Conservation (phyloP, 2,888 invertebrate genomes). For the Ypsolopha scabrella region DNA sequence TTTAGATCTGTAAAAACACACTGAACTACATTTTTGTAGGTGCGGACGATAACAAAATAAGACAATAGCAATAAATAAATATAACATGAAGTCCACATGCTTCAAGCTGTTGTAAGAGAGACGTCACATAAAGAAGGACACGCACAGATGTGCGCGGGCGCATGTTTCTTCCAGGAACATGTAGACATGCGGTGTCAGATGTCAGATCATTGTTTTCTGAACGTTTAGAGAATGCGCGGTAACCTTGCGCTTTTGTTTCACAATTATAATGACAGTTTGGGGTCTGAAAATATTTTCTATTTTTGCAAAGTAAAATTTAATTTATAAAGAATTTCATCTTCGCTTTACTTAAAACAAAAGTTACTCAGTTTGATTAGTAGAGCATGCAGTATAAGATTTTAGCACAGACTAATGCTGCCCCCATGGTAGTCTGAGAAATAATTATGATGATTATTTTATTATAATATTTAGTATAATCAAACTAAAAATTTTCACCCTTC, state of each 20-base stretch:
- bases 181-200: conserved; percentile 5
- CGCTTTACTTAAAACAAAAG: no score
- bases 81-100: not conserved
- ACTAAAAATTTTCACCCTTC: no score
- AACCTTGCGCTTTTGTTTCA: not conserved
- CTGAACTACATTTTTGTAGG: not conserved
- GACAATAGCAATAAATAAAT: not conserved
- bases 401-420: no score
- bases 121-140: not conserved
- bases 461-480: no score
- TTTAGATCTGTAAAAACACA: not conserved
- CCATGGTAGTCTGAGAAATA: no score
- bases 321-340: no score
- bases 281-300: no score
- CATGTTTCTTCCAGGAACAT: not conserved
- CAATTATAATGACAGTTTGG: not conserved
- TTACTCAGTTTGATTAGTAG: no score
- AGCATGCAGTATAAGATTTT: no score
- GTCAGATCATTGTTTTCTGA: conserved; percentile 1
- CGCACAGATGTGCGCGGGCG: conserved; percentile 3
- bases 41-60: not conserved
- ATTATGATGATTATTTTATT: no score
- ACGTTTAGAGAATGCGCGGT: not conserved
- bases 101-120: not conserved
- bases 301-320: no score